Evolutionary conservation across 2,113 vertebrate genomes (phyloP).

Genomic region (Motacilla tschutschensis): DNA sequence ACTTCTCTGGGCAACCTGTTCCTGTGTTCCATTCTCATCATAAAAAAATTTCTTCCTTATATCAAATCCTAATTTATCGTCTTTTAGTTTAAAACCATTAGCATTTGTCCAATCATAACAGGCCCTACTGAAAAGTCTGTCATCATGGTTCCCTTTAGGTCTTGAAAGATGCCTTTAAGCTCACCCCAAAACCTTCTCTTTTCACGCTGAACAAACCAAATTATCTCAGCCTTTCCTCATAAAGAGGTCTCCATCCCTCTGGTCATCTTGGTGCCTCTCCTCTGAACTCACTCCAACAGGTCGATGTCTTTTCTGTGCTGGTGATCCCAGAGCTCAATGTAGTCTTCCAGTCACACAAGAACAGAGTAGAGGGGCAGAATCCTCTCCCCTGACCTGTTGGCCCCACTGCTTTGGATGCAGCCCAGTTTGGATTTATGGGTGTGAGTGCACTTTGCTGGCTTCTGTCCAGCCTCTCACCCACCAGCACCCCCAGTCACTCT

Average conservation of each 20-base stretch:
- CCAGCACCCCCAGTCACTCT: background rate
- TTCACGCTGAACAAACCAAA: rapidly evolving
- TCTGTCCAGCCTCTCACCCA: background rate
- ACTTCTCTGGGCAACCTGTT: background rate
- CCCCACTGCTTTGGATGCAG: background rate
- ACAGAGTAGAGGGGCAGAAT: background rate
- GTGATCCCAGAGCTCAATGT: background rate
- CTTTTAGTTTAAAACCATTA: background rate
- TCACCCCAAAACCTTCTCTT: background rate
- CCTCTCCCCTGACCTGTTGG: rapidly evolving
- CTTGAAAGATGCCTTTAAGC: background rate
- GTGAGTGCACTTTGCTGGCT: rapidly evolving
- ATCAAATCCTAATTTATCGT: background rate
- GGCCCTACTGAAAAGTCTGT: background rate
- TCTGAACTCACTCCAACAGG: background rate
- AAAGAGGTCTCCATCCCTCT: background rate
- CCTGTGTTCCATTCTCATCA: rapidly evolving
- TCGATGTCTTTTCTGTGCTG: background rate
- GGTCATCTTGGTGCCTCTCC: background rate
- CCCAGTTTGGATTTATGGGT: background rate
- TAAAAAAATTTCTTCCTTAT: background rate
- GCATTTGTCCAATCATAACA: rapidly evolving
- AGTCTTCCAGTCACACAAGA: rapidly evolving
- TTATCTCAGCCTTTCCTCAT: background rate
- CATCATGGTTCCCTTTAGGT: background rate